Base-by-base conservation (phyloP, 2,888 invertebrate species). In the Tenthredo scrophulariae region DNA sequence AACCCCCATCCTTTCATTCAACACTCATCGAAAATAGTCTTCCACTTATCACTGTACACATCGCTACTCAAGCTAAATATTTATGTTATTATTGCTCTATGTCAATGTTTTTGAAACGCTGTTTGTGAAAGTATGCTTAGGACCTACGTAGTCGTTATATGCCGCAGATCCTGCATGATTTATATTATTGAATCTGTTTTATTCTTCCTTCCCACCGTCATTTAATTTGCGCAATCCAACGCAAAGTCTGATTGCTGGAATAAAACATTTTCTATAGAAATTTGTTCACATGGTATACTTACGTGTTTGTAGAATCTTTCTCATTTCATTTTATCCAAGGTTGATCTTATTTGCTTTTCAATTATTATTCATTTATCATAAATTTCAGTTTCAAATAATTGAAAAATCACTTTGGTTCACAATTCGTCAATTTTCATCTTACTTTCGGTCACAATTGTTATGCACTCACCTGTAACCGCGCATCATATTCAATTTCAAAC, bases 1-100 rank as follows among this genome's bases (percentile, higher is more conserved):
- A 83, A 67, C 43, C 80, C 58, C 10, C 67, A 70, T 83, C 70
- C 83, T 70, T 26, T 43, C 83, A 83, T 67, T 83, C 50, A 29
- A 83, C 22, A 67, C 15, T n/a, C 50, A 70, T 83, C 10, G 46
- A 83, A 67, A 67, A 67, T 70, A 70, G 26, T 65, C 37, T 82
- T 46, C 29, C 9, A 67, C 10, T 83, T 50, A 46, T 83, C 46
- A 37, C 2, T n/a, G n/a, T 70, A 26, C 83, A 26, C 46, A 33
- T 13, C 62, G 37, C 80, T 62, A 33, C 43, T 37, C 46, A 46
- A 10, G 43, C 13, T 83, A 50, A 18, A 46, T 43, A 83, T 65
- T 50, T 65, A 67, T 83, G 46, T 83, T 15, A 22, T 40, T 62
- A 22, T 40, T 62, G 37, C 43, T 70, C 33, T 40, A 40, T 37